Percentiles rank a stretch among this genome's conserved stretches.
phyloP scores from a whole-genome alignment of 2,888 invertebrate species.

The Oscheius sp. region DNA sequence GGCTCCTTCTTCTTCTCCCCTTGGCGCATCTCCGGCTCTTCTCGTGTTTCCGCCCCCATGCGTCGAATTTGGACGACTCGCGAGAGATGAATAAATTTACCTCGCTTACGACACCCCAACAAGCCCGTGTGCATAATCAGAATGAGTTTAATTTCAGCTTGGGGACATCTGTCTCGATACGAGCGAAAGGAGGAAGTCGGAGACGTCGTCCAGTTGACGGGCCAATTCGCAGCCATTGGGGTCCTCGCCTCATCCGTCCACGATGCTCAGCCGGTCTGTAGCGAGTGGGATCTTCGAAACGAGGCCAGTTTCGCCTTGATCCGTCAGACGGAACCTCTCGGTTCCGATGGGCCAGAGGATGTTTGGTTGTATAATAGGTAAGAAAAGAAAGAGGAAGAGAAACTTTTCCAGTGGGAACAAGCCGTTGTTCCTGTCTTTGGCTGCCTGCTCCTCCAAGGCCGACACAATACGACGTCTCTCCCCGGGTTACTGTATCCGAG shows the following conservation, averaged over 20 bases:
- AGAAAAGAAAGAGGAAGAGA: not conserved
- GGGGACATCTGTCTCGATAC: constrained; percentile 66
- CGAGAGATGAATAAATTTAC: constrained; percentile 29
- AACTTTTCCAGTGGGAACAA: constrained; percentile 61
- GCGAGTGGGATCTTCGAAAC: constrained; percentile 63
- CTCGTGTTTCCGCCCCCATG: constrained; percentile 13
- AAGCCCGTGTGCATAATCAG: constrained; percentile 19
- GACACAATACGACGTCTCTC: constrained; percentile 66
- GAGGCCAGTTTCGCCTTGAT: constrained; percentile 66
- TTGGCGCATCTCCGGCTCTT: not conserved
- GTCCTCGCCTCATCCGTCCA: constrained; percentile 55
- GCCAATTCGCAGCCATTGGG: constrained; percentile 61
- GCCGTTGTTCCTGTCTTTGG: constrained; percentile 63
- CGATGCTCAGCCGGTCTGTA: constrained; percentile 66
- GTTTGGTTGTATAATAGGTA: constrained; percentile 69
- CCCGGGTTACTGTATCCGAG: constrained; percentile 68
- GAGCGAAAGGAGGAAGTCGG: constrained; percentile 65
- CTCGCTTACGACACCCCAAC: constrained; percentile 22
- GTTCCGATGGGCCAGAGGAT: constrained; percentile 62
- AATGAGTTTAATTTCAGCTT: constrained; percentile 52
- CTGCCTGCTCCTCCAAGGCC: constrained; percentile 48
- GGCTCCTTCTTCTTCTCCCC: not conserved
- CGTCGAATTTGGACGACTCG: not conserved
- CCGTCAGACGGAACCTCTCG: constrained; percentile 60
- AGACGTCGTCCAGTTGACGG: constrained; percentile 62